Conservation (phyloP, 23 tunicate species). For the Aplidium turbinatum region DNA sequence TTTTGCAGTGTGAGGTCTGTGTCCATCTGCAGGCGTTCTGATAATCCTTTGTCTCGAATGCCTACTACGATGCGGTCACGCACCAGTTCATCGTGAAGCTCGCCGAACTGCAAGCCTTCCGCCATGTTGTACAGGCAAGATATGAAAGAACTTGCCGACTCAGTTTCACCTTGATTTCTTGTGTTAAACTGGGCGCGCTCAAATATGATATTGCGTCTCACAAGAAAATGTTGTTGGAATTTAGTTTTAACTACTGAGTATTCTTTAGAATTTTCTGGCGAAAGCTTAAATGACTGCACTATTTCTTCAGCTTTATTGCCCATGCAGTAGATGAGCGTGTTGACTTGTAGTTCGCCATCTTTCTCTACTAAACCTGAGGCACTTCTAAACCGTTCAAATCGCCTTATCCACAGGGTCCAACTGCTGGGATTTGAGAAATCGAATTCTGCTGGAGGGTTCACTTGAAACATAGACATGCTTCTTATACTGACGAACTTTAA, state of each 20-base stretch:
- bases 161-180: constrained; percentile 7
- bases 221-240: constrained; percentile 6
- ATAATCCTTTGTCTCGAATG: neutral
- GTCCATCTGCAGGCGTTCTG: constrained; percentile 32
- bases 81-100: constrained; percentile 21
- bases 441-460: too few relatives aligned
- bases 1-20: constrained; percentile 18
- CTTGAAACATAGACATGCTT: too few relatives aligned
- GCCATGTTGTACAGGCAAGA: constrained; percentile 1
- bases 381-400: constrained; percentile 7
- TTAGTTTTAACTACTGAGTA: constrained; percentile 9
- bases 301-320: constrained; percentile 27
- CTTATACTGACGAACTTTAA: too few relatives aligned
- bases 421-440: neutral
- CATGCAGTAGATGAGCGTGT: constrained; percentile 2
- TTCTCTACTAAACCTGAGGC: constrained; percentile 16
- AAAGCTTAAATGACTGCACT: neutral
- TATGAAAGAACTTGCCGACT: constrained; percentile 16
- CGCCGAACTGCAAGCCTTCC: constrained; percentile 12
- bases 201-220: constrained; percentile 14
- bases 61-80: constrained; percentile 26
- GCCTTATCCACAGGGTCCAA: constrained; percentile 24
- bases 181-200: constrained; percentile 26
- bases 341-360: constrained; percentile 9
- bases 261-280: neutral